Evolutionary conservation across 2,888 invertebrate species (phyloP).

Genomic region (Platycnemis pennipes): DNA sequence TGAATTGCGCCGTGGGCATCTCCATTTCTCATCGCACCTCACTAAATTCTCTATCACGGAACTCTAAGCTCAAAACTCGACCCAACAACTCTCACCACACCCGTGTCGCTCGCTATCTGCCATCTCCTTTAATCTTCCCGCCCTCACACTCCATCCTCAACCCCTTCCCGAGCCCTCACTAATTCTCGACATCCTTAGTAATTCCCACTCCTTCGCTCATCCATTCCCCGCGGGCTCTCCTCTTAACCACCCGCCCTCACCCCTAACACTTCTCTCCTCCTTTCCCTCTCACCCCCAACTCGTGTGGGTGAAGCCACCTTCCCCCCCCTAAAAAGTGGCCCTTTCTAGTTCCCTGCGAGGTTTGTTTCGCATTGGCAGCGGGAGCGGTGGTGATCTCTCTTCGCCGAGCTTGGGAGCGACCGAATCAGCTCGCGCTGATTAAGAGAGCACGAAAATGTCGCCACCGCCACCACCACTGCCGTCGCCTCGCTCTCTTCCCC

Average conservation of each 20-base stretch:
- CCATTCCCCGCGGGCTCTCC: background rate
- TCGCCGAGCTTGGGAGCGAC: background rate
- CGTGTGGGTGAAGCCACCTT: background rate
- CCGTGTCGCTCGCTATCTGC: background rate
- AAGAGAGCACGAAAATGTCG: slow-evolving; percentile 17
- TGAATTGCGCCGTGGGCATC: background rate
- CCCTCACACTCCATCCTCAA: background rate
- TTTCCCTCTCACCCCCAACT: background rate
- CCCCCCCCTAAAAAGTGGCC: background rate
- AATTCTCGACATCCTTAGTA: background rate
- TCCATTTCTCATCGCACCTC: background rate
- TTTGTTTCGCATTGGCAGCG: background rate
- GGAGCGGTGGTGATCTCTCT: background rate
- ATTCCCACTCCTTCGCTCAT: background rate
- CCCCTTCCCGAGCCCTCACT: background rate
- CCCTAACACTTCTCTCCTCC: background rate
- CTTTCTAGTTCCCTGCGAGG: background rate
- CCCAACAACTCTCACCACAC: background rate
- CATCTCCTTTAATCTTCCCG: background rate
- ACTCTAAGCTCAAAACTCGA: background rate
- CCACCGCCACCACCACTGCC: background rate
- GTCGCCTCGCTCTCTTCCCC: background rate
- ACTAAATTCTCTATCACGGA: background rate
- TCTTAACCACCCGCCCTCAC: background rate
- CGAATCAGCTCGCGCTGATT: slow-evolving; percentile 30